A percentile compares a stretch with the other conserved stretches of the same genome.
These are phyloP conservation scores for Corythoichthys intestinalis DNA, from an alignment of 2,113 vertebrate genomes.

Conservation along the genomic window DNA sequence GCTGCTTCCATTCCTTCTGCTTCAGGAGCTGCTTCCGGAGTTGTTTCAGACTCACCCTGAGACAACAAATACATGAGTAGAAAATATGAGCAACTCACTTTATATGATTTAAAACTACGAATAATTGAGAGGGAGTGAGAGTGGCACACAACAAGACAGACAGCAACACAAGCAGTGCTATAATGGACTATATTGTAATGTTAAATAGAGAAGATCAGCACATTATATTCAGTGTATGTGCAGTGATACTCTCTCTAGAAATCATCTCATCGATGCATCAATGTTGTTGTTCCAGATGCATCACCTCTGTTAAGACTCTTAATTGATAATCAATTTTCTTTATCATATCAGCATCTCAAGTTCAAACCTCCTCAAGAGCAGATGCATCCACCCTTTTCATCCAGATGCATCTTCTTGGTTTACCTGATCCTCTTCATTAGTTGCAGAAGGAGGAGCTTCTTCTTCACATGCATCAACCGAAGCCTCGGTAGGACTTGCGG, in stretches of 20 bases:
- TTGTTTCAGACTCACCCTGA: constrained; percentile 54
- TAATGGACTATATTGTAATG: constrained; percentile 3
- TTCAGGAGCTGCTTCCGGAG: constrained; percentile 25
- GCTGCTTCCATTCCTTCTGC: constrained; percentile 15
- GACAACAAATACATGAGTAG: constrained; percentile 24
- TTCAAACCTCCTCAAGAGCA: constrained; percentile 40
- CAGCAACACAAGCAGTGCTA: constrained; percentile 18
- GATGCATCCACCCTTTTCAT: constrained; percentile 57
- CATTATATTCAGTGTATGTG: constrained; percentile 30
- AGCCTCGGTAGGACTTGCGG: constrained; percentile 49
- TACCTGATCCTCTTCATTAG: constrained; percentile 68
- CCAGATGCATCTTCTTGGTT: constrained; percentile 63
- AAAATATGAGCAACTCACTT: neutral
- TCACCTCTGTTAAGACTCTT: constrained; percentile 30
- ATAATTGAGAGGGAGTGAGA: constrained; percentile 7
- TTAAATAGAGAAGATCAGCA: constrained; percentile 16
- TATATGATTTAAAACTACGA: neutral
- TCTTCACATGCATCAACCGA: constrained; percentile 36
- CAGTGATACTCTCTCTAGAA: constrained; percentile 16
- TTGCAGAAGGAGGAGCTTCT: constrained; percentile 22
- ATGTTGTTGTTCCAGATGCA: constrained; percentile 48
- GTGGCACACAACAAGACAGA: constrained; percentile 31
- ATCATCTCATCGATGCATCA: constrained; percentile 53
- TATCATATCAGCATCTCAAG: constrained; percentile 23
- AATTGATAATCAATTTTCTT: constrained; percentile 14